Base-by-base conservation (phyloP, 2,797 vertebrate genomes). In the Coreius guichenoti region DNA sequence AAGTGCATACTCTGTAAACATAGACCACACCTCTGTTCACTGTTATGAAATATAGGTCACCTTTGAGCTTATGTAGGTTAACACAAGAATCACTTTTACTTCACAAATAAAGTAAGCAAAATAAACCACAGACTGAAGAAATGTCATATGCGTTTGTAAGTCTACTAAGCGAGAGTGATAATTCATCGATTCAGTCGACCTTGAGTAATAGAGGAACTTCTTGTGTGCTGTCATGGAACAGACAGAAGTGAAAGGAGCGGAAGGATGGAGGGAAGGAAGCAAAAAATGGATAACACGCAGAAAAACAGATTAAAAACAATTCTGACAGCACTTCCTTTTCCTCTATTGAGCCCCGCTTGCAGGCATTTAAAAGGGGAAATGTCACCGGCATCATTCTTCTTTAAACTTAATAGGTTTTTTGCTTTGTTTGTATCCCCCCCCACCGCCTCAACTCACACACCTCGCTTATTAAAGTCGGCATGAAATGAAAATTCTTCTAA, bases 281-380 rank as follows among this genome's bases (percentile, higher is more conserved):
- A 72, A 84, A 93, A 89, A 87, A 56, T 92, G 83, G 91, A 88
- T 92, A 91, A 91, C 87, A 54, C 89, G 90, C 83, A 87, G 86
- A 92, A 89, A 80, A 91, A 92, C 89, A 81, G 91, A 93, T 65
- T 86, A 83, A 91, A 89, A 84, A 72, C 72, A 75, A 88, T 74
- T 84, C 92, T 88, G 88, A 89, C 92, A 87, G 78, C 85, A 88
- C 90, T 94, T 94, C 92, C 92, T 81, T 92, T 92, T 93, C 91
- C 91, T 92, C 77, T 89, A 54, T 80, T 91, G 90, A 92, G 84
- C 90, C 85, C 84, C 26, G 74, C 85, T 80, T 70, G 17, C 54
- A 86, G 86, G 86, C 87, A 26, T 86, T 88, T 87, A 84, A 77
- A 85, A 86, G 76, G 86, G 87, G 84, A 90, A 88, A 88, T 87